Evolutionary conservation across 2,797 vertebrate species (phyloP).

Genomic region (Pyrocephalus nanus): DNA sequence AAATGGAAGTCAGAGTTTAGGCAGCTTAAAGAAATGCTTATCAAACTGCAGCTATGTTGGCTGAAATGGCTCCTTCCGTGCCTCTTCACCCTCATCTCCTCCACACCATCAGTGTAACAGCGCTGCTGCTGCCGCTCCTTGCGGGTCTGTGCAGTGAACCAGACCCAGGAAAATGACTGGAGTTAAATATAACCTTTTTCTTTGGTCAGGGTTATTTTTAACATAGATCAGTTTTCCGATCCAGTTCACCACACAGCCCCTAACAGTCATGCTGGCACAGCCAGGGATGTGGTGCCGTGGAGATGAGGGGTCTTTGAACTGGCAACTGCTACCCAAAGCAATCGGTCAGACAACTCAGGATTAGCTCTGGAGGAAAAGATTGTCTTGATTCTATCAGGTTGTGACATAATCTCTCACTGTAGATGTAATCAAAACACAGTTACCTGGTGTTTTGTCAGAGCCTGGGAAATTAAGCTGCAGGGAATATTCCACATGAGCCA

Average conservation of each 20-base stretch:
- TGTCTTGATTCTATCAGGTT: neutral
- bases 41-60: neutral
- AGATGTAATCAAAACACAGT: neutral
- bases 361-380: neutral
- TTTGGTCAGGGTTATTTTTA: conserved; percentile 54
- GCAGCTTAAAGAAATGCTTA: conserved; percentile 8
- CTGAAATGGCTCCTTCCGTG: neutral
- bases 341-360: neutral
- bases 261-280: neutral
- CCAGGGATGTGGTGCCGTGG: neutral
- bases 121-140: neutral
- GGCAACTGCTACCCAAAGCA: neutral
- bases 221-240: conserved; percentile 12
- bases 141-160: conserved; percentile 55
- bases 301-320: neutral
- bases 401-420: neutral
- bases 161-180: conserved; percentile 29
- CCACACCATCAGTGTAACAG: neutral
- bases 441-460: conserved; percentile 26
- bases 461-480: neutral
- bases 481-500: neutral
- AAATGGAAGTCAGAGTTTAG: conserved; percentile 27
- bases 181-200: conserved; percentile 68
- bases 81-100: conserved; percentile 35
- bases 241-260: conserved; percentile 25